Evolutionary conservation across 2,888 invertebrate species (phyloP), one percentile per base, ranked within the genome.

Genomic region (Azorinus chamasolen): DNA sequence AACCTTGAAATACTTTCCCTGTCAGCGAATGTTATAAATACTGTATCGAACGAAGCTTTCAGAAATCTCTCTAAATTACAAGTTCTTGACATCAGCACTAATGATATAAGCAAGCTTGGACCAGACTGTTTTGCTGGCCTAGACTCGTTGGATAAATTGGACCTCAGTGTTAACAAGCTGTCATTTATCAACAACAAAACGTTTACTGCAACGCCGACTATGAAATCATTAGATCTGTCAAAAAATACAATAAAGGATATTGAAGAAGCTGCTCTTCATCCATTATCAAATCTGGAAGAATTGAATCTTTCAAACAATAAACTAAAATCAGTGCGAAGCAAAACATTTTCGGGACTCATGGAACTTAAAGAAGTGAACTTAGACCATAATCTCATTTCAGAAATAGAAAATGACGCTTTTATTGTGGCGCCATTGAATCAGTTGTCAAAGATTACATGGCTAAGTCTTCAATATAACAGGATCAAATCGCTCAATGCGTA

Each of bases 11-110:
- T 80, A 14, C 61, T 87, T n/a, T 71, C 74, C 14, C 58, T 87
- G 6, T 87, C 87, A 22, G 82, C 83, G 6, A 87, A 85, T 57
- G 74, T 64, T 20, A 84, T 85, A 1, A 79, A 71, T 48, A 62
- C 69, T n/a, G 75, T 85, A n/a, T 78, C 84, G 24, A 73, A 77
- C 8, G 78, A 75, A 20, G 84, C 85, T 1, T 93, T 96, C 96
- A 93, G 97, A 96, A 96, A 83, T 48, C 68, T 86, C 10, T 55
- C 68, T 8, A 79, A 76, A 25, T 71, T 88, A 16, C 66, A 83
- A 46, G 53, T 73, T 16, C 68, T 89, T 3, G 87, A 89, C 68
- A 55, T 89, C 8, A 79, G 83, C 22, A 84, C 84, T 10, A 89
- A 89, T 57, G 84, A 89, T 48, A 79, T 89, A 22, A 73, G 65